Base-by-base conservation (phyloP, 1,140 invertebrate genomes). In the Saccostrea cuccullata region DNA sequence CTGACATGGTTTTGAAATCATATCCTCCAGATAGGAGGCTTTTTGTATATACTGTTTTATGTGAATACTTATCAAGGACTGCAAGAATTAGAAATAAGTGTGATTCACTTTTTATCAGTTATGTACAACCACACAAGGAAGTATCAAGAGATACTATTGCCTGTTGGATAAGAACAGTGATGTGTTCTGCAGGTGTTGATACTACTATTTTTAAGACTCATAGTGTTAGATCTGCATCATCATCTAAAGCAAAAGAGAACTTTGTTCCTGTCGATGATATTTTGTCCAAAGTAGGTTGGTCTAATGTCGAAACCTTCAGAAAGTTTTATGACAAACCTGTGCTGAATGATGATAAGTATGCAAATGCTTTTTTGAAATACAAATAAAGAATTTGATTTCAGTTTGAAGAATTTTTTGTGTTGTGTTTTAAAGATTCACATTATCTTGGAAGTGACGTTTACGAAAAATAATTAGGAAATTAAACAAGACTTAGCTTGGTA, bases 131-230 rank as follows among this genome's bases (percentile, higher is more conserved):
- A 1, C 67, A 86, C 67, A 82, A 86, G 26, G 15, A 9, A 9
- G 88, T 85, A n/a, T 73, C 86, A 11, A 87, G 73, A 77, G 26
- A 87, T 20, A 87, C 88, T 26, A 55, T 90, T 55, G 20, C 82
- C 9, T 30, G 86, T 36, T 90, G 87, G 89, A 87, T 88, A 47
- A 88, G 86, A 86, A 86, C 17, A 2, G 84, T 86, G 12, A 82
- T 89, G 55, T 20, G 88, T 86, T 1, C 15, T 11, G 56, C 56
- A 5, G 56, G 56, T 13, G 56, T 58, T 58, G 56, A 58, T 11
- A 58, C 56, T 58, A 17, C 56, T 58, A 58, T 58, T 58, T 58
- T 58, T 17, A 58, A 58, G 56, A 17, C 15, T 11, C 56, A 58
- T 58, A 58, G 56, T 13, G 56, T 58, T 58, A 11, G 56, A 58